Evolutionary conservation across 2,888 invertebrate genomes (phyloP).

Genomic region (Agonopterix arenella): DNA sequence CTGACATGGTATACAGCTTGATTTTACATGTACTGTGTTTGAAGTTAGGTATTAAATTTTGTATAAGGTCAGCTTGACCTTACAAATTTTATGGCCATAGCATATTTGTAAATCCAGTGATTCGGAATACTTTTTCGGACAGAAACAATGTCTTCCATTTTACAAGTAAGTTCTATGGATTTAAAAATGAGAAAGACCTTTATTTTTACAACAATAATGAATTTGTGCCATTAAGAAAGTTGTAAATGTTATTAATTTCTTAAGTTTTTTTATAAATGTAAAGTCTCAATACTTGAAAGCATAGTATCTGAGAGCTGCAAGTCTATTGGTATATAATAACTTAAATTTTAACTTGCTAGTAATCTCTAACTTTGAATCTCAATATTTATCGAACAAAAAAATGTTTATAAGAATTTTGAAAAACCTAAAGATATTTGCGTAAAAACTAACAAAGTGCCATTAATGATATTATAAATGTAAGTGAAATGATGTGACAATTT

Average conservation of each 20-base stretch:
- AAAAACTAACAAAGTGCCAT: constrained; percentile 56
- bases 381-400: neutral
- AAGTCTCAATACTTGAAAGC: constrained; percentile 5
- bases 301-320: constrained; percentile 13
- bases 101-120: too few relatives aligned
- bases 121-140: too few relatives aligned
- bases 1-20: too few relatives aligned
- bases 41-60: too few relatives aligned
- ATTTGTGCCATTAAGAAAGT: constrained; percentile 3
- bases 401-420: too few relatives aligned
- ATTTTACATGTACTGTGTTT: too few relatives aligned
- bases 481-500: constrained; percentile 15
- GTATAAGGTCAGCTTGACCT: too few relatives aligned
- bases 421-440: neutral
- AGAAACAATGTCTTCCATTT: too few relatives aligned
- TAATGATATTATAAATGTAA: constrained; percentile 40
- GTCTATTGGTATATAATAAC: constrained; percentile 2
- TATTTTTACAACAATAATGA: neutral
- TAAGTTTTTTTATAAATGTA: neutral
- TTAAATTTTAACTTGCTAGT: constrained; percentile 14
- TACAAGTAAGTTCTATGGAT: too few relatives aligned
- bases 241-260: constrained; percentile 2
- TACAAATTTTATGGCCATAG: too few relatives aligned
- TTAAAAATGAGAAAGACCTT: too few relatives aligned
- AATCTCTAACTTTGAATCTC: constrained; percentile 1